Evolutionary conservation across 2,113 vertebrate species (phyloP).

Genomic region (Acrocephalus arundinaceus): DNA sequence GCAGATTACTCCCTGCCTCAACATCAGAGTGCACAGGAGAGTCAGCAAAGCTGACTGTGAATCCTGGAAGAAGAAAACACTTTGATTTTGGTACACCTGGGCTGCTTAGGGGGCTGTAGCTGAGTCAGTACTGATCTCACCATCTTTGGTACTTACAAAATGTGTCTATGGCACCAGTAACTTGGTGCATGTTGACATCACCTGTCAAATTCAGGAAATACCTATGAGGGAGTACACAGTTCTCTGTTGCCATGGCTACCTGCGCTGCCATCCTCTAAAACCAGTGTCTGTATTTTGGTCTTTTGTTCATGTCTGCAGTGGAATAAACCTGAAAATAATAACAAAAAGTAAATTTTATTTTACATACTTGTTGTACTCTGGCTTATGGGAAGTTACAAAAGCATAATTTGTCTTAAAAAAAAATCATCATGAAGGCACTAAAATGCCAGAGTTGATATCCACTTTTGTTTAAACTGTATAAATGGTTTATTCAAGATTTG

Average conservation of each 20-base stretch:
- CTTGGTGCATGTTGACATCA: background rate
- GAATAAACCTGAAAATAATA: background rate
- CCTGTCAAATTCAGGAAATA: background rate
- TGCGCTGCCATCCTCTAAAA: background rate
- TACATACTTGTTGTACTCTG: background rate
- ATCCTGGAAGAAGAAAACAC: background rate
- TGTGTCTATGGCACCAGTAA: background rate
- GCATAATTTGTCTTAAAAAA: background rate
- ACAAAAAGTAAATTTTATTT: background rate
- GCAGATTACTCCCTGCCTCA: background rate
- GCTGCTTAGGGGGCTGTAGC: background rate
- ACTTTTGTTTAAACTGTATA: background rate
- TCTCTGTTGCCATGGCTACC: conserved; percentile 3
- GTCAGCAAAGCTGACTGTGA: background rate
- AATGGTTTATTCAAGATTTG: background rate
- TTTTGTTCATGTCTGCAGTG: background rate
- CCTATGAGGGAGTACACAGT: background rate
- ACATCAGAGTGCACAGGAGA: background rate
- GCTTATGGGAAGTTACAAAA: background rate
- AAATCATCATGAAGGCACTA: background rate
- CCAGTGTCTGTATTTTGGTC: background rate
- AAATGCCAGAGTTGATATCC: background rate
- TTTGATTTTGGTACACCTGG: background rate
- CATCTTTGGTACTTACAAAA: background rate
- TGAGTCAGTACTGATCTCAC: background rate